A percentile compares a stretch with the other conserved stretches of the same genome.
These are phyloP conservation scores for Catotricha subobsoleta DNA, from an alignment of 2,888 invertebrate genomes.

Conservation along the genomic window DNA sequence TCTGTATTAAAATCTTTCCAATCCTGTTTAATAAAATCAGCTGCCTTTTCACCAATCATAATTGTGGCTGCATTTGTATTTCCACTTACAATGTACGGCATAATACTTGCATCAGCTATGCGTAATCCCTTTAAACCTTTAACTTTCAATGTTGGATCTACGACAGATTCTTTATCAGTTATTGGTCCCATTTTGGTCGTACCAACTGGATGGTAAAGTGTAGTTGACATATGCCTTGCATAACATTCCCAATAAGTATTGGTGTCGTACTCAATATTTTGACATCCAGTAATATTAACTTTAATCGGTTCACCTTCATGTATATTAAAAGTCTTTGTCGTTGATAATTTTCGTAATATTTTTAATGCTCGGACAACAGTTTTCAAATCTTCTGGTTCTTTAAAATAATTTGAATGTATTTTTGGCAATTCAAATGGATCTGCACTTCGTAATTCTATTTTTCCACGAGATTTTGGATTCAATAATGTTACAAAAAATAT, in stretches of 20 bases:
- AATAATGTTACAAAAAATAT: constrained; percentile 27
- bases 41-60: constrained; percentile 48
- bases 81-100: constrained; percentile 42
- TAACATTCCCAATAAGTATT: constrained; percentile 40
- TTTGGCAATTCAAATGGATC: constrained; percentile 40
- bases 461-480: constrained; percentile 37
- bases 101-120: constrained; percentile 47
- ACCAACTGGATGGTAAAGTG: constrained; percentile 48
- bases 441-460: constrained; percentile 33
- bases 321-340: constrained; percentile 27
- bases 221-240: constrained; percentile 33
- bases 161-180: constrained; percentile 31
- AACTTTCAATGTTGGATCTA: constrained; percentile 33
- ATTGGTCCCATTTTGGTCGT: constrained; percentile 48
- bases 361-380: constrained; percentile 30
- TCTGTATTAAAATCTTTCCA: constrained; percentile 21
- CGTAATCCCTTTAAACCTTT: constrained; percentile 35
- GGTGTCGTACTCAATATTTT: constrained; percentile 16
- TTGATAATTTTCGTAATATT: constrained; percentile 24
- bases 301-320: constrained; percentile 23
- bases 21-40: constrained; percentile 40
- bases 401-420: constrained; percentile 45
- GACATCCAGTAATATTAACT: constrained; percentile 15
- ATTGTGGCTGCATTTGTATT: constrained; percentile 43
- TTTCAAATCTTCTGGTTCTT: constrained; percentile 34